Base-by-base conservation (phyloP, 35 echinoderm and acorn worm species). In the Nesometra sesokonis region DNA sequence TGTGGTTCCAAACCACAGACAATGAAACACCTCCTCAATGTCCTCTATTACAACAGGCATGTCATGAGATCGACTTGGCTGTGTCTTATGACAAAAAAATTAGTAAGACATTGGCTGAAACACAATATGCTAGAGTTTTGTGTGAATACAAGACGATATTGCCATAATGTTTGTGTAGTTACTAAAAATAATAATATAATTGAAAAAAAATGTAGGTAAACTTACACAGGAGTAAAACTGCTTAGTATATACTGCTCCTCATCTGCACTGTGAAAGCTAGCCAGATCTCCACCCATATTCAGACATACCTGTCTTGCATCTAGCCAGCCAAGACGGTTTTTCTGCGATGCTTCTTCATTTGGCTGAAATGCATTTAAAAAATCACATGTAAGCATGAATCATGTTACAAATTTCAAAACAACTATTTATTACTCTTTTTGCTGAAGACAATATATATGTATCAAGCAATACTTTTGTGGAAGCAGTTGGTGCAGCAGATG, bases 171-270 rank as follows among this genome's bases (percentile, higher is more conserved):
- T 43, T 43, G 5, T 43, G 38, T 15, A 7, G 38, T 43, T 15
- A 33, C 57, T 36, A 19, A 33, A 67, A 82, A 32, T 47, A 57
- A 81, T 13, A 91, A 81, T 32, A 32, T 32, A 80, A 27, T 35
- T 32, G 32, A 47, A 57, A 85, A 40, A 47, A n/a, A 34, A 57
- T 38, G 33, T 78, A 32, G 30, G 77, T 33, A 34, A 43, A 35
- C 91, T 89, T 83, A 93, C 91, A 23, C 32, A 29, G 88, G 37
- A 17, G 46, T 77, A 34, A 82, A 93, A 11, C 77, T 82, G 23
- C 81, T 46, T 4, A 89, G 77, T 32, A 93, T 76, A 77, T 93
- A 93, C 0, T 32, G 17, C 52, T 93, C 91, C 80, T 93, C 91
- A 4, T 81, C 87, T 11, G 79, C 34, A 47, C 40, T 82, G 35